phyloP scores from a whole-genome alignment of 2,888 invertebrate species.

The Campoplex capitator region DNA sequence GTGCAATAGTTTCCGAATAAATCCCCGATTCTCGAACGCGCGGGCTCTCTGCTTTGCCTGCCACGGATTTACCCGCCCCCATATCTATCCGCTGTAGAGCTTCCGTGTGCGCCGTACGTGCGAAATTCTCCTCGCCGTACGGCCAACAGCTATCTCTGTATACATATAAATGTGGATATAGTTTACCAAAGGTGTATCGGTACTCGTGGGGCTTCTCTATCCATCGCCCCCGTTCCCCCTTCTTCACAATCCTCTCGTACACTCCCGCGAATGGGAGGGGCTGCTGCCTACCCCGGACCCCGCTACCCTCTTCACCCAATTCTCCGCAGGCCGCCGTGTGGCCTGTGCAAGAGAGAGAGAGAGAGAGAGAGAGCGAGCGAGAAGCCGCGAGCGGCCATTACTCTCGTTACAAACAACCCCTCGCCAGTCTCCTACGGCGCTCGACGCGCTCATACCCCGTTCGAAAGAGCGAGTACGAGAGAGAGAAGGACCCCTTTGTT shows the following conservation, averaged over 20 bases:
- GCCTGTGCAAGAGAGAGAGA: background rate
- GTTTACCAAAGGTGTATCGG: conserved; percentile 62
- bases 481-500: conserved; percentile 79
- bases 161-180: conserved; percentile 12
- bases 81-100: conserved; percentile 71
- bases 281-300: conserved; percentile 49
- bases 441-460: conserved; percentile 55
- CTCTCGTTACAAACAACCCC: conserved; percentile 82
- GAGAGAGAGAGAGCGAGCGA: conserved; percentile 30
- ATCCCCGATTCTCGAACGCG: conserved; percentile 83
- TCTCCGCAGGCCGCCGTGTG: conserved; percentile 5
- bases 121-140: conserved; percentile 6
- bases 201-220: conserved; percentile 64
- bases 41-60: conserved; percentile 78
- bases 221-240: conserved; percentile 54
- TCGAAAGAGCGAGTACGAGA: conserved; percentile 42
- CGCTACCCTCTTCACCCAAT: conserved; percentile 27
- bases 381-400: conserved; percentile 78
- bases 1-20: conserved; percentile 83
- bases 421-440: conserved; percentile 73
- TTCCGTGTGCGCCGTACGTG: conserved; percentile 59
- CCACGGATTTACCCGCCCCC: conserved; percentile 81
- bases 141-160: background rate
- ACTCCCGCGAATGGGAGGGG: conserved; percentile 62
- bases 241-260: conserved; percentile 49